Evolutionary conservation across 1,140 invertebrate species (phyloP), one percentile per base, ranked within the genome.

Genomic region (Trichogramma pretiosum): DNA sequence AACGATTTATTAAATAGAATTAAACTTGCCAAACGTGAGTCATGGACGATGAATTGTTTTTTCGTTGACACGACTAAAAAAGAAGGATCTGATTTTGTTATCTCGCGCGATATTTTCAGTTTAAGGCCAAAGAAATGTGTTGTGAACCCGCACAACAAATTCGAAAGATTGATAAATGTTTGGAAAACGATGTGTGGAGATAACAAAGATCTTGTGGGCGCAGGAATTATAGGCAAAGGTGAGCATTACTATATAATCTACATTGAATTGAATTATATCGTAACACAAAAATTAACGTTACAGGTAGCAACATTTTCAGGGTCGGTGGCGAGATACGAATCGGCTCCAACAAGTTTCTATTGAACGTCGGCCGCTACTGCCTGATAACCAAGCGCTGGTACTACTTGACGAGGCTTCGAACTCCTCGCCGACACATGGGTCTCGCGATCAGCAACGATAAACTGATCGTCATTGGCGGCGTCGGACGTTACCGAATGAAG

Each of bases 281-380:
- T 38, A 21, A 17, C 2, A 24, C 18, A 32, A 1, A 16, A 38
- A 37, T 21, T 48, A 44, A 33, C 24, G 5, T 28, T 41, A 21
- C 32, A 59, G 57, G 54, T 26, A 57, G 57, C 19, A 53, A 48
- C 39, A 44, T 59, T 44, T 59, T 57, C 37, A 45, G 56, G 17
- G 52, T 59, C 24, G 57, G 57, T 19, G 57, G 57, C n/a, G 57
- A 57, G 24, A 34, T 54, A 17, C 51, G 57, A 13, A 18, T 57
- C 1, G 56, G 54, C 19, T 51, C 54, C 5, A 53, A 52, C 21
- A 52, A 52, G 26, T 59, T 57, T 14, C 53, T 50, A 16, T 57
- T 51, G 41, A 50, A 52, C 22, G 30, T 59, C 18, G 57, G 57
- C 55, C 55, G 57, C 8, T 59, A 56, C 17, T 57, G 57, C 50